Base-by-base conservation (phyloP, 2,888 invertebrate species). In the Microctonus hyperodae region DNA sequence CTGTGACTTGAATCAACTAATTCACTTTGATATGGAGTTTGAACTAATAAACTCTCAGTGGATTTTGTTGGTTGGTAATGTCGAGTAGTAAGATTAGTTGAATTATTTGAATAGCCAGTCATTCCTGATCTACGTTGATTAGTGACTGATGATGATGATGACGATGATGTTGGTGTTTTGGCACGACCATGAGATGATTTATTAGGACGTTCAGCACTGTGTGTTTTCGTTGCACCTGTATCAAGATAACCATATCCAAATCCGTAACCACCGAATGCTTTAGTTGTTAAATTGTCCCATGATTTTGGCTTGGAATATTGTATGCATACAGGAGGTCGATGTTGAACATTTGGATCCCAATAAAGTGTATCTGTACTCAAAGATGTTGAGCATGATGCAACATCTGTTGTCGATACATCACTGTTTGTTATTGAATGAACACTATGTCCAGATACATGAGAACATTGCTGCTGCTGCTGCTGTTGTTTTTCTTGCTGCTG, bases 201-300 rank as follows among this genome's bases (percentile, higher is more conserved):
- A 0, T 73, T 74, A 0, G 81, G 78, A 25, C 82, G 79, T 70
- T 85, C 85, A 40, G 82, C 84, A 68, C 83, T 85, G 65, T 85
- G 84, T 0, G 84, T 83, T 68, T 85, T 82, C 4, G 77, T 79
- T 0, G 86, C 85, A 23, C 84, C 86, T 0, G 92, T 91, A 75
- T 93, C 93, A 64, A 93, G 84, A 76, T 93, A 94, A 7, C 94
- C 94, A 77, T 94, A 95, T 1, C 94, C 94, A 76, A 93, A 94
- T 2, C 94, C 93, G 73, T 95, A 94, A 0, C 94, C 94, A 0
- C 94, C 93, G 73, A 93, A 91, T 0, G 92, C 91, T 85, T 94
- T 94, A 1, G 93, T 93, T 0, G 94, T 92, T 64, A 95, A 85
- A 83, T 95, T 95, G 80, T 95, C 95, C 94, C 95, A 95, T 0